Evolutionary conservation across 2,797 vertebrate genomes (phyloP).

Genomic region (Pristis pectinata): DNA sequence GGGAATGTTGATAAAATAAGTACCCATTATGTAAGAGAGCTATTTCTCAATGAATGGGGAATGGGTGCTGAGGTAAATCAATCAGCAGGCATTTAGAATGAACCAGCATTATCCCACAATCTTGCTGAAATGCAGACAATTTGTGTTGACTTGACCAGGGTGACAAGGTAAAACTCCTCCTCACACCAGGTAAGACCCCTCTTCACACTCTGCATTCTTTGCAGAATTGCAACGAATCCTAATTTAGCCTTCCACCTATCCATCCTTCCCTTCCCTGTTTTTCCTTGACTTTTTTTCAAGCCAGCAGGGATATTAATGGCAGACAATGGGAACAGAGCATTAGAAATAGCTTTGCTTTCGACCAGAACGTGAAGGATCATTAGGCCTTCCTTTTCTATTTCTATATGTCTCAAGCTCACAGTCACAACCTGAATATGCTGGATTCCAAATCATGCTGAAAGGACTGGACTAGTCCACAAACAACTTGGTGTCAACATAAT

Average conservation of each 20-base stretch:
- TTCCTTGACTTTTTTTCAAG: background rate
- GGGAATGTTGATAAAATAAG: background rate
- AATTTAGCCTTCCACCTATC: background rate
- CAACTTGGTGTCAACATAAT: too few relatives aligned
- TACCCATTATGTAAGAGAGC: too few relatives aligned
- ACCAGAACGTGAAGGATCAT: background rate
- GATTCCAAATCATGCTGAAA: too few relatives aligned
- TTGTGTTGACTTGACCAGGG: background rate
- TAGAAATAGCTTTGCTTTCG: background rate
- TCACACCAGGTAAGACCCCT: background rate
- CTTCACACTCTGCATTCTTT: background rate
- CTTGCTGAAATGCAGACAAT: background rate
- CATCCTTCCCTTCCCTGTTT: background rate
- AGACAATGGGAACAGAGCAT: background rate
- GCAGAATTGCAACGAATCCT: background rate
- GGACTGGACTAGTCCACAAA: too few relatives aligned
- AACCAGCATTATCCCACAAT: background rate
- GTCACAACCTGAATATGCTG: background rate
- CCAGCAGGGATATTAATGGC: background rate
- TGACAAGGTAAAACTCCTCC: background rate
- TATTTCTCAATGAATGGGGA: background rate
- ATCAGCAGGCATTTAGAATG: background rate
- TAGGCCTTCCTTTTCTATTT: background rate
- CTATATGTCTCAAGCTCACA: background rate
- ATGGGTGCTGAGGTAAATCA: background rate